These are phyloP conservation scores for Coendou prehensilis DNA, from an alignment of 2,797 vertebrate species.

Conservation along the genomic window DNA sequence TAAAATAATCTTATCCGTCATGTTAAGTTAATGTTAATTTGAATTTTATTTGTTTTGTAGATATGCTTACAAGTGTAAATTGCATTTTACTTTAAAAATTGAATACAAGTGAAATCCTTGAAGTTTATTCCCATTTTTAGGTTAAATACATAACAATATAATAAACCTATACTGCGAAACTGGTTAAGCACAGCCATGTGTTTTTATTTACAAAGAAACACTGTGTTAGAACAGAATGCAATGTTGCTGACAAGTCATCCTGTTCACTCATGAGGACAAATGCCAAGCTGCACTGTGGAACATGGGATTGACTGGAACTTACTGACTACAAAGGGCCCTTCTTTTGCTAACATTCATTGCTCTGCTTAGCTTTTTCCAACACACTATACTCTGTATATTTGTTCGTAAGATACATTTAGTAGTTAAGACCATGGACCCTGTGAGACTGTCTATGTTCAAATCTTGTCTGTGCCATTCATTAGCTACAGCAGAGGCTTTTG, in stretches of 20 bases:
- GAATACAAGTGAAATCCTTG: neutral
- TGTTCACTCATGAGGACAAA: neutral
- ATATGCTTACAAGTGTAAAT: conserved; percentile 29
- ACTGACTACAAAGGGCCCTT: neutral
- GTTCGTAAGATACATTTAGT: neutral
- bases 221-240: neutral
- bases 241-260: neutral
- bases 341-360: neutral
- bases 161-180: neutral
- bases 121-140: neutral
- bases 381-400: neutral
- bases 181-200: neutral
- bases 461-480: neutral
- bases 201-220: conserved; percentile 37
- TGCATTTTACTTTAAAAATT: conserved; percentile 50
- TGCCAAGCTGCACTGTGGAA: neutral
- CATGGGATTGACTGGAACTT: neutral
- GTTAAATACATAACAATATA: neutral
- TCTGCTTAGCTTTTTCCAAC: neutral
- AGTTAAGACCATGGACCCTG: accelerated
- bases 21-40: conserved; percentile 47
- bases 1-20: conserved; percentile 60
- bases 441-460: neutral
- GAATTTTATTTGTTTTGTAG: conserved; percentile 30
- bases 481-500: neutral